Conservation (phyloP, 2,888 invertebrate species). For the Pinctada fucata region DNA sequence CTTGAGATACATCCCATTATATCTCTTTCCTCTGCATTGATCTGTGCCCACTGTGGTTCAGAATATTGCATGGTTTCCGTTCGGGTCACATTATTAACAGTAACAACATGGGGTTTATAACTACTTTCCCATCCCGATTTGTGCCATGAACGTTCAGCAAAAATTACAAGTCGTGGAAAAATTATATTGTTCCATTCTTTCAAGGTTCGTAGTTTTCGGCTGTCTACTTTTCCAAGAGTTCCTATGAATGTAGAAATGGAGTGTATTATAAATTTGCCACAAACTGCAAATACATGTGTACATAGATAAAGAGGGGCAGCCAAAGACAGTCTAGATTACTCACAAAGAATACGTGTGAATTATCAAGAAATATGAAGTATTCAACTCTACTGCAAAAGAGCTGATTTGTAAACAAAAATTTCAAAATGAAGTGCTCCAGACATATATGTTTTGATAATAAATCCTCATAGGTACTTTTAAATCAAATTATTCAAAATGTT, state of each 20-base stretch:
- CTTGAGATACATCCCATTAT: background rate
- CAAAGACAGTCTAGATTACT: no score
- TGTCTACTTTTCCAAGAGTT: background rate
- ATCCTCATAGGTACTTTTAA: no score
- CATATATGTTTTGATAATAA: no score
- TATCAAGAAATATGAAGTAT: no score
- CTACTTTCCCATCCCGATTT: slow-evolving; percentile 25
- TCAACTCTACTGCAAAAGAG: no score
- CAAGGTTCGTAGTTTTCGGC: background rate
- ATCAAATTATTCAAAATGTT: no score
- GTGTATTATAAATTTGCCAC: no score
- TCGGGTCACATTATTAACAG: background rate
- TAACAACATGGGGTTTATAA: background rate
- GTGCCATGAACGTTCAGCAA: slow-evolving; percentile 35
- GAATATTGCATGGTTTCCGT: background rate
- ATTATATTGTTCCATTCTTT: background rate
- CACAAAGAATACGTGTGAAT: no score
- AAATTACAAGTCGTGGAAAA: slow-evolving; percentile 25
- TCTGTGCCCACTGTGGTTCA: background rate
- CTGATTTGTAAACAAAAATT: no score
- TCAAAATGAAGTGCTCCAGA: no score
- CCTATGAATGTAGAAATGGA: background rate
- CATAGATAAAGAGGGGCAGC: no score
- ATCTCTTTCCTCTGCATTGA: background rate
- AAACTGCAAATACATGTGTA: no score